These are phyloP conservation scores for Folsomia manolachei DNA, from an alignment of 2,888 invertebrate species.

Conservation along the genomic window DNA sequence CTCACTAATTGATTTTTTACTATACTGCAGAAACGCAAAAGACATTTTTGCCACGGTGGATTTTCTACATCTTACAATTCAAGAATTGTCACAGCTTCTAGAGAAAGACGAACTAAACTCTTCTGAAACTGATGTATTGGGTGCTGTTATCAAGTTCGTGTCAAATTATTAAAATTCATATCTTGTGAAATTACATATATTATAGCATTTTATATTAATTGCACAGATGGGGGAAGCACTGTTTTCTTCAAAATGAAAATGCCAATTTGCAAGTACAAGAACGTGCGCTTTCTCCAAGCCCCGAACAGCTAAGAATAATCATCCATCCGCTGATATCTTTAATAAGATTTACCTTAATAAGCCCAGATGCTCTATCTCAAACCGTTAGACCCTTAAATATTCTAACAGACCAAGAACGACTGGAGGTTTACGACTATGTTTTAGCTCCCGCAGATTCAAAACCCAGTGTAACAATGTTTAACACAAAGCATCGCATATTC, in stretches of 20 bases:
- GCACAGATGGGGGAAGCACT: not conserved
- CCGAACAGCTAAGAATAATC: not conserved
- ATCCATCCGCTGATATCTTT: not conserved
- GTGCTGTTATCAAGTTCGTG: too few species aligned
- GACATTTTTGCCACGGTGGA: not conserved
- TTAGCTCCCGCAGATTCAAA: not conserved
- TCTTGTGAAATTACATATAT: not conserved
- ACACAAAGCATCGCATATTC: not conserved
- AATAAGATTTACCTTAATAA: slow-evolving; percentile 26
- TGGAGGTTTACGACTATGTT: not conserved
- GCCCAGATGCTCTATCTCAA: slow-evolving; percentile 7
- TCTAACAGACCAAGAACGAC: not conserved
- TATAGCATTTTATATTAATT: not conserved
- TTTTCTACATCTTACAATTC: not conserved
- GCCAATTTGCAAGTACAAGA: too few species aligned
- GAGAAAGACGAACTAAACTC: slow-evolving; percentile 19
- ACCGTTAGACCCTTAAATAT: not conserved
- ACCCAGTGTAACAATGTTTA: not conserved
- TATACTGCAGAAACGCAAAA: not conserved
- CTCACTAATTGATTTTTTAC: not conserved
- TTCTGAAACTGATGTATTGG: slow-evolving; percentile 15
- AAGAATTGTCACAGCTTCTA: slow-evolving; percentile 14
- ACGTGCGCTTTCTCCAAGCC: not conserved
- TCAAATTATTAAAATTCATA: slow-evolving; percentile 16
- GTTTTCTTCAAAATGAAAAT: too few species aligned